Base-by-base conservation (phyloP, 2,797 vertebrate species). In the Loris lydekkerianus region DNA sequence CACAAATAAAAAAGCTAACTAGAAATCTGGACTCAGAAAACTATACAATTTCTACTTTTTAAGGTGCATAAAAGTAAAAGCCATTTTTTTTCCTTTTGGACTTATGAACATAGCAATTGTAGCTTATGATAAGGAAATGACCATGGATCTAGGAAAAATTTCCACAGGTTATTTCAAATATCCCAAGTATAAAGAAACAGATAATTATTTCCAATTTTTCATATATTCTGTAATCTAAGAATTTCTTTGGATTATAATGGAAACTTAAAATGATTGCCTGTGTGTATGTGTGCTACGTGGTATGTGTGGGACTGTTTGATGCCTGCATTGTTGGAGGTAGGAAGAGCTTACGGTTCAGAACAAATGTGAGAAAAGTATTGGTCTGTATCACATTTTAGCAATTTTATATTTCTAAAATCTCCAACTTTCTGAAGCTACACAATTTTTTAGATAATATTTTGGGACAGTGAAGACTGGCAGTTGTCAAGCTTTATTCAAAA, bases 401-500 rank as follows among this genome's bases (percentile, higher is more conserved):
- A 72, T 78, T 93, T 95, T 23, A 87, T n/a, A 86, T 53, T 53
- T 53, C 49, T 53, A 53, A 15, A 86, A 76, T 61, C 46, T 73
- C 1, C 20, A 67, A 14, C 53, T 82, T 58, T 84, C 25, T 76
- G 17, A 90, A 86, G 34, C 34, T 89, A 80, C 46, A 23, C 0
- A 25, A 80, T 15, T 61, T 81, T 21, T 63, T 82, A 89, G 27
- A 58, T 95, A 96, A 97, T 77, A 23, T 75, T 96, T 96, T 96
- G 67, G 23, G 29, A 53, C 78, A 96, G 31, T 34, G 70, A 96
- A 97, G 27, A 86, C 9, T 73, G 23, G 5, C 3, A 89, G 58
- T 96, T 96, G 53, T 95, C 85, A 95, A 97, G 34, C 14, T 86
- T 98, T 49, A 80, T 89, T 95, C 29, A 25, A 15, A 72, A 73